phyloP scores from a whole-genome alignment of 2,888 invertebrate genomes.

The Drosophila silvestris region DNA sequence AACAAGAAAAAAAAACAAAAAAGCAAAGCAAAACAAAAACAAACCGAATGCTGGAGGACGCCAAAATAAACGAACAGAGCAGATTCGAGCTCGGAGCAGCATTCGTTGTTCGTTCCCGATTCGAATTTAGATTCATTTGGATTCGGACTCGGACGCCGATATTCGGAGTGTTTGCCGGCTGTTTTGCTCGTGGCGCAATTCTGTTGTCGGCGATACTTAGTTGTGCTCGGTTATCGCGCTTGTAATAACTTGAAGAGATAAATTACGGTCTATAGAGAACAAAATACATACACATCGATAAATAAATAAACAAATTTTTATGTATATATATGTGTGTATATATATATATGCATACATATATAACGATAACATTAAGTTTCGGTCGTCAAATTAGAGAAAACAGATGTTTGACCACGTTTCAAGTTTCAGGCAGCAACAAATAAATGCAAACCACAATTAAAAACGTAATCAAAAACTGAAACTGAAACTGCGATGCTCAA shows the following conservation, averaged over 20 bases:
- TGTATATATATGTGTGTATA: too few relatives aligned
- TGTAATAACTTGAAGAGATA: constrained; percentile 67
- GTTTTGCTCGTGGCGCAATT: constrained; percentile 33
- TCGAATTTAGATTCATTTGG: constrained; percentile 1
- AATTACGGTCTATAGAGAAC: constrained; percentile 32
- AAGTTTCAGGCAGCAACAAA: constrained; percentile 27
- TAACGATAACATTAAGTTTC: constrained; percentile 30
- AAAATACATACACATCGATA: neutral
- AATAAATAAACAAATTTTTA: neutral
- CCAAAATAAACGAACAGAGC: constrained; percentile 1
- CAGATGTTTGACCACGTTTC: constrained; percentile 64
- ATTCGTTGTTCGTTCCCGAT: constrained; percentile 5
- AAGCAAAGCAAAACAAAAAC: constrained; percentile 18
- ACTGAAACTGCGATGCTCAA: constrained; percentile 15
- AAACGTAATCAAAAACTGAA: constrained; percentile 29
- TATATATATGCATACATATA: neutral
- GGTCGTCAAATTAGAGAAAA: constrained; percentile 36
- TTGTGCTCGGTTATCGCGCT: constrained; percentile 70
- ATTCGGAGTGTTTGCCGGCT: constrained; percentile 68
- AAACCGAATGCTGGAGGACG: constrained; percentile 47
- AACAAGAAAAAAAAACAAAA: constrained; percentile 1
- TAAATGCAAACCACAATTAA: constrained; percentile 29
- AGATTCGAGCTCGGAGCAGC: constrained; percentile 8
- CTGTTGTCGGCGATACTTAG: constrained; percentile 50
- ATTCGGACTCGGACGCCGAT: constrained; percentile 15